Evolutionary conservation across 2,888 invertebrate genomes (phyloP).

Genomic region (Melieria omissa): DNA sequence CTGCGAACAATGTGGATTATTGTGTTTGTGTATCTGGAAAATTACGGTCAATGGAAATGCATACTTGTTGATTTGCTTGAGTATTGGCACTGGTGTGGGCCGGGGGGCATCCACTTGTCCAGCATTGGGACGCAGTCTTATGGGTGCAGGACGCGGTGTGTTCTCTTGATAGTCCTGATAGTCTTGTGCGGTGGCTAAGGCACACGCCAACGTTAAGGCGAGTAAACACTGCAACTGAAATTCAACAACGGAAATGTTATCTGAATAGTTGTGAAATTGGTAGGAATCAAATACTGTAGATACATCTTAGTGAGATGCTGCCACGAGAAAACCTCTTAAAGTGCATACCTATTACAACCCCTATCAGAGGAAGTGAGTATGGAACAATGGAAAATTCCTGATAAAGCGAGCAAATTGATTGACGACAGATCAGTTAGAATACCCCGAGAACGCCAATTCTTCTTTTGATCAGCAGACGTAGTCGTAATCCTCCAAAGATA

Average conservation of each 20-base stretch:
- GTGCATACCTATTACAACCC: too few relatives aligned
- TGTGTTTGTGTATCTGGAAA: neutral
- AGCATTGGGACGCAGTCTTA: slow-evolving; percentile 57
- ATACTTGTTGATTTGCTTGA: slow-evolving; percentile 88
- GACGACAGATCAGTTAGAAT: too few relatives aligned
- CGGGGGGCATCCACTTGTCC: slow-evolving; percentile 52
- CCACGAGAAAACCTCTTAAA: too few relatives aligned
- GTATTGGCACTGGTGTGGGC: slow-evolving; percentile 78
- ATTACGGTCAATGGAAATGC: slow-evolving; percentile 6
- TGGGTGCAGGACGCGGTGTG: slow-evolving; percentile 59
- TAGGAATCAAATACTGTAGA: too few relatives aligned
- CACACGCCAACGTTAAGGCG: slow-evolving; percentile 53
- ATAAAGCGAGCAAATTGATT: too few relatives aligned
- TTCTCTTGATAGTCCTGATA: slow-evolving; percentile 65
- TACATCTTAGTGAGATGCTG: too few relatives aligned
- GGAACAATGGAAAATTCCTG: too few relatives aligned
- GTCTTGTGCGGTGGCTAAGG: slow-evolving; percentile 59
- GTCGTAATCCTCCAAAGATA: too few relatives aligned
- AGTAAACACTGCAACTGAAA: slow-evolving; percentile 56
- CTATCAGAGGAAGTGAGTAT: too few relatives aligned
- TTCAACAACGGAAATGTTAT: neutral
- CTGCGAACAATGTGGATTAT: slow-evolving; percentile 64
- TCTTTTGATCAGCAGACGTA: too few relatives aligned
- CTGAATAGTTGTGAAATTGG: too few relatives aligned
- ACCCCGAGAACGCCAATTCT: too few relatives aligned